Base-by-base conservation (phyloP, 2,888 invertebrate species). In the Entomobrya proxima region DNA sequence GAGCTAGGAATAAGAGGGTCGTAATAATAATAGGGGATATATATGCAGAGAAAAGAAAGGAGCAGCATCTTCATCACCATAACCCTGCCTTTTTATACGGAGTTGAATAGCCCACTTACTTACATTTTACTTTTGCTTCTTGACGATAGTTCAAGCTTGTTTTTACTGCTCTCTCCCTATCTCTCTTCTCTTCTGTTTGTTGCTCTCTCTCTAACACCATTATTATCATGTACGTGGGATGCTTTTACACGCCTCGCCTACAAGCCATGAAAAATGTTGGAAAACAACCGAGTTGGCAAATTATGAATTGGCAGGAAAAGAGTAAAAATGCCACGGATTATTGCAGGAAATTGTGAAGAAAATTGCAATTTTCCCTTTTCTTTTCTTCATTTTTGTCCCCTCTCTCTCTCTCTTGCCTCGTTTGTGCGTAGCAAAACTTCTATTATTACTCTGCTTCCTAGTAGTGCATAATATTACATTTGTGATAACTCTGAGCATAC, bases 331-430 rank as follows among this genome's bases (percentile, higher is more conserved):
- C 67, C 77, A 69, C 55, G 77, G 69, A 85, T 85, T 85, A 78
- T 85, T 78, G 72, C 72, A 78, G 84, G 84, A 85, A 85, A 85
- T 85, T 85, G 78, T 72, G 78, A 78, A 78, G 84, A 85, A 85
- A 85, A 85, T 85, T 85, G 78, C 84, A 69, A 85, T 78, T 85
- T n/a, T n/a, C n/a, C 69, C 27, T 50, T 13, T 40, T 32, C 18
- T 61, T 24, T 78, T 32, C 47, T 55, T 21, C 35, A 11, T 79
- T 75, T 44, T 52, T 50, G 32, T 75, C 37, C 67, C 35, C 13
- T 21, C 47, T 44, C 44, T 21, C 76, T 55, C 21, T 76, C 18
- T 27, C 55, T 2, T 11, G 24, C 47, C n/a, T n/a, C n/a, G n/a
- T n/a, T n/a, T n/a, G n/a, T n/a, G n/a, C n/a, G n/a, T n/a, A n/a